A percentile compares a stretch with the other conserved stretches of the same genome.
Evolutionary conservation across 2,113 vertebrate species (phyloP).

Genomic region (Gymnogyps californianus): DNA sequence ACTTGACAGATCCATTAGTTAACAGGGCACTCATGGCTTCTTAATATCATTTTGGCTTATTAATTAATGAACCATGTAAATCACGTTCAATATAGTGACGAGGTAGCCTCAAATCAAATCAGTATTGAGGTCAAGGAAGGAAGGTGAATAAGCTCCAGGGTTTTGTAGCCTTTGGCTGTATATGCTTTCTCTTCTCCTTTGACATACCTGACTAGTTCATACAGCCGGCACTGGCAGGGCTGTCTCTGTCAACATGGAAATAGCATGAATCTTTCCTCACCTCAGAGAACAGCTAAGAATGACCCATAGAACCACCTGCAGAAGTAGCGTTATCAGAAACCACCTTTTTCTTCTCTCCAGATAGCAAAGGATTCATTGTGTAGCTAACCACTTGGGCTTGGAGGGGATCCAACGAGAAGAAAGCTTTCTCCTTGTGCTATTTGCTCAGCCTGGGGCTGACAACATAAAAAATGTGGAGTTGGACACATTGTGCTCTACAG

Average conservation of each 20-base stretch:
- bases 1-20: conserved; percentile 46
- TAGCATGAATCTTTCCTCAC: background rate
- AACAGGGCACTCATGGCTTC: background rate
- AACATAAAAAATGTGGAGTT: background rate
- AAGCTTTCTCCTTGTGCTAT: background rate
- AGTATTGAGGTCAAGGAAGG: background rate
- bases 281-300: background rate
- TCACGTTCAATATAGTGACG: background rate
- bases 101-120: background rate
- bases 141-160: background rate
- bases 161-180: background rate
- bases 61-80: conserved; percentile 49
- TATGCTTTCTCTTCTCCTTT: background rate
- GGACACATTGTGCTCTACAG: background rate
- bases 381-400: background rate
- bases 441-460: background rate
- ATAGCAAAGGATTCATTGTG: background rate
- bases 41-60: conserved; percentile 22
- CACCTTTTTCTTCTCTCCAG: background rate
- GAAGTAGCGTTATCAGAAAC: background rate
- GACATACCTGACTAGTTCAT: background rate
- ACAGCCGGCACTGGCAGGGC: background rate
- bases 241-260: background rate
- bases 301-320: background rate
- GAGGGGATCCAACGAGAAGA: background rate